A percentile compares a stretch with the other conserved stretches of the same genome.
Evolutionary conservation across 2,113 vertebrate species (phyloP).

Genomic region (Elephas maximus): DNA sequence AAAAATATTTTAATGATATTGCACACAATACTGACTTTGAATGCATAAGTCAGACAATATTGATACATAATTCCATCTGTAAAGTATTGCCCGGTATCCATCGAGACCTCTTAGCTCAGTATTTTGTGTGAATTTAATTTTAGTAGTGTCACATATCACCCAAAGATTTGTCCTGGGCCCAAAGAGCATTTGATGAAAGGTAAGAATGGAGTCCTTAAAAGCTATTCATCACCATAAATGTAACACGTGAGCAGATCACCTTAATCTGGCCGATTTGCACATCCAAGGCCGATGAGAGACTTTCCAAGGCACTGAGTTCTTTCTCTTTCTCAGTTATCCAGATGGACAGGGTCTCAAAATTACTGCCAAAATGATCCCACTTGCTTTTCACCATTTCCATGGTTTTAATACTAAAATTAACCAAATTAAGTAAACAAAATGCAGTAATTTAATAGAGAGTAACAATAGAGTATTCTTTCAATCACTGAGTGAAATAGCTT

Average conservation of each 20-base stretch:
- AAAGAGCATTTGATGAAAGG: not conserved
- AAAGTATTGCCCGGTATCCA: slow-evolving; percentile 49
- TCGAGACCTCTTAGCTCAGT: slow-evolving; percentile 71
- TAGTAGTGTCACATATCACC: slow-evolving; percentile 37
- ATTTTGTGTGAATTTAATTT: slow-evolving; percentile 57
- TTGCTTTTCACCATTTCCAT: slow-evolving; percentile 94
- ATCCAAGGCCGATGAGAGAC: slow-evolving; percentile 90
- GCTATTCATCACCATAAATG: slow-evolving; percentile 72
- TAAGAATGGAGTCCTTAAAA: slow-evolving; percentile 52
- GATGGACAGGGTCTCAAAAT: slow-evolving; percentile 92
- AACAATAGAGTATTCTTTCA: slow-evolving; percentile 68
- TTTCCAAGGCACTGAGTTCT: slow-evolving; percentile 90
- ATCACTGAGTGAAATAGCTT: slow-evolving; percentile 38
- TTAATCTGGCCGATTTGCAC: slow-evolving; percentile 93
- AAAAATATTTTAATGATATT: slow-evolving; percentile 80
- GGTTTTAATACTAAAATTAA: slow-evolving; percentile 94
- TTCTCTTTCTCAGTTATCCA: slow-evolving; percentile 96
- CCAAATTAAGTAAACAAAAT: slow-evolving; percentile 89
- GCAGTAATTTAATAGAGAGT: slow-evolving; percentile 83
- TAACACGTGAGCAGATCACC: slow-evolving; percentile 90
- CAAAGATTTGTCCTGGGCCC: slow-evolving; percentile 47
- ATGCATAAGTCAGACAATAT: slow-evolving; percentile 67
- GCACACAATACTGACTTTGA: slow-evolving; percentile 66
- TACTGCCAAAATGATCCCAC: slow-evolving; percentile 94
- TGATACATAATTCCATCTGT: slow-evolving; percentile 70